Evolutionary conservation across 2,888 invertebrate genomes (phyloP).

Genomic region (Silvanus unidentatus): DNA sequence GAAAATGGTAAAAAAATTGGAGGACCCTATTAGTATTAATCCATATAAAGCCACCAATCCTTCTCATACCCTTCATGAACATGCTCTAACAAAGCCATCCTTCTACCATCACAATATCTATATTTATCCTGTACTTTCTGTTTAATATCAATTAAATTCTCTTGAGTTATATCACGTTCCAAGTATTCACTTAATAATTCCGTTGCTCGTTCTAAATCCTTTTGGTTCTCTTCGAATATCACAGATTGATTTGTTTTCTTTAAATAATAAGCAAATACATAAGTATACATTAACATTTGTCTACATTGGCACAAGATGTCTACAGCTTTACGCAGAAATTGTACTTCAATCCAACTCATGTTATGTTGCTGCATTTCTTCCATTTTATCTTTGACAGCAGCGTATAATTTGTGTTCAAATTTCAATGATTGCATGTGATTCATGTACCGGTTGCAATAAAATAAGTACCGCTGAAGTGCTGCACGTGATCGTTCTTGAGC

Average conservation of each 20-base stretch:
- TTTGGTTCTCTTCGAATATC: slow-evolving; percentile 99
- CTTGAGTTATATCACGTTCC: slow-evolving; percentile 95
- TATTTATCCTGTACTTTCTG: slow-evolving; percentile 99
- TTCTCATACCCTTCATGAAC: slow-evolving; percentile 99
- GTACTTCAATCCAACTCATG: slow-evolving; percentile 99
- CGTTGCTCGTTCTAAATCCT: slow-evolving; percentile 97
- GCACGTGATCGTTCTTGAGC: slow-evolving; percentile 95
- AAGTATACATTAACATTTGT: slow-evolving; percentile 98
- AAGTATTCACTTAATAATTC: slow-evolving; percentile 96
- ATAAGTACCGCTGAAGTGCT: slow-evolving; percentile 92
- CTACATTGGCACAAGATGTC: slow-evolving; percentile 96
- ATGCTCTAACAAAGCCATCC: slow-evolving; percentile 92
- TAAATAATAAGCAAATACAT: slow-evolving; percentile 98
- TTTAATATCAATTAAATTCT: slow-evolving; percentile 95
- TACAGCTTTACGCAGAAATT: slow-evolving; percentile 96
- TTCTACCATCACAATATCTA: slow-evolving; percentile 95
- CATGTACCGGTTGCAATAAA: slow-evolving; percentile 95
- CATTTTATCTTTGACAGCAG: slow-evolving; percentile 96
- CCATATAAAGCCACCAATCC: slow-evolving; percentile 96
- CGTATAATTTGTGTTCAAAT: slow-evolving; percentile 96
- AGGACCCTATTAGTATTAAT: no score
- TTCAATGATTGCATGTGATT: slow-evolving; percentile 99
- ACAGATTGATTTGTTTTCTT: slow-evolving; percentile 97
- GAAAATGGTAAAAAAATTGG: no score
- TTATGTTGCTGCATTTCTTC: slow-evolving; percentile 99